A percentile compares a stretch with the other conserved stretches of the same genome.
These are phyloP conservation scores for Eremobia ochroleuca DNA, from an alignment of 2,888 invertebrate genomes.

Conservation along the genomic window DNA sequence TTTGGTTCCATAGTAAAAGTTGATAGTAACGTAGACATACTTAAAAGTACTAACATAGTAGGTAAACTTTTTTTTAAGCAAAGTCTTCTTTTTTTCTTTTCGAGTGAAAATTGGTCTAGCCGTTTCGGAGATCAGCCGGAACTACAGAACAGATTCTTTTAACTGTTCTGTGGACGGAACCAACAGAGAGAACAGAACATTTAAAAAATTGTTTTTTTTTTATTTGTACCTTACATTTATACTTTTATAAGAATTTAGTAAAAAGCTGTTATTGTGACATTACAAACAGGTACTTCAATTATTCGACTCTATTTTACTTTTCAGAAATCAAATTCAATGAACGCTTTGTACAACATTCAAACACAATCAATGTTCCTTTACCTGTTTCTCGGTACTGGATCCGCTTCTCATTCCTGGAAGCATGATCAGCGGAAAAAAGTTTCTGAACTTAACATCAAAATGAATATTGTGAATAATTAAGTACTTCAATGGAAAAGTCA, in stretches of 20 bases:
- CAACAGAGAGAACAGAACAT: no score
- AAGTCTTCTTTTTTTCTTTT: background rate
- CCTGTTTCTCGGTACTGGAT: background rate
- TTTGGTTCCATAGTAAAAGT: no score
- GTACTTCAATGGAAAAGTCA: background rate
- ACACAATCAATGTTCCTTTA: background rate
- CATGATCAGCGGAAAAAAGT: background rate
- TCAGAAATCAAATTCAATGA: background rate
- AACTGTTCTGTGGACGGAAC: no score
- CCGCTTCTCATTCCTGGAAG: constrained; percentile 1
- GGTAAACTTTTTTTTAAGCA: background rate
- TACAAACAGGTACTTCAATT: background rate
- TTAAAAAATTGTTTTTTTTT: background rate
- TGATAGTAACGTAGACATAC: no score
- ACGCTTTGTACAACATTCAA: background rate
- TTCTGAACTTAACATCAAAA: background rate
- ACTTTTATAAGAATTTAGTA: background rate
- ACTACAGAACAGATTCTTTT: no score
- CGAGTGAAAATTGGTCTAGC: background rate
- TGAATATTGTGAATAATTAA: constrained; percentile 17
- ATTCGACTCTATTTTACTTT: background rate
- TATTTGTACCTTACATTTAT: background rate
- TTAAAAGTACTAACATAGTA: no score
- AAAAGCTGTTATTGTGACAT: background rate
- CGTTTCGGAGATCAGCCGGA: background rate